These are phyloP conservation scores for Cygnus atratus DNA, from an alignment of 2,113 vertebrate species.

Conservation along the genomic window DNA sequence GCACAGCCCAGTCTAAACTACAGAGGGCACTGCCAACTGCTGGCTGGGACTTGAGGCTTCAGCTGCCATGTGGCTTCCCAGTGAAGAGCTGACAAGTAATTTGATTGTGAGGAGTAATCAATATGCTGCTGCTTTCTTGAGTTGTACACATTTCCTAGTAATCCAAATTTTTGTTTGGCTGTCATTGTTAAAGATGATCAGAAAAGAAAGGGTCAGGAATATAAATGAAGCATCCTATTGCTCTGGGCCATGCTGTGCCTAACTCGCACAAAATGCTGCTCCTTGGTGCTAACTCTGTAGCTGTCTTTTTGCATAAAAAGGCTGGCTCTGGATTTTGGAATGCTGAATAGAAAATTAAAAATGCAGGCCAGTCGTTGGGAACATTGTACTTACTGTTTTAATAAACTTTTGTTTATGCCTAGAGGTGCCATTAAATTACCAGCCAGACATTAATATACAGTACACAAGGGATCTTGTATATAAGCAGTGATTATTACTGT, in stretches of 20 bases:
- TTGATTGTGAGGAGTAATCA: neutral
- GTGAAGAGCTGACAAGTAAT: neutral
- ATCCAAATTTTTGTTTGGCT: neutral
- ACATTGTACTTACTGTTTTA: constrained; percentile 82
- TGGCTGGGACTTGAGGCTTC: neutral
- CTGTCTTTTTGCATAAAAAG: constrained; percentile 13
- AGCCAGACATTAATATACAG: constrained; percentile 79
- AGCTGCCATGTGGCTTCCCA: neutral
- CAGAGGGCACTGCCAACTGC: neutral
- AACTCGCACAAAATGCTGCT: constrained; percentile 20
- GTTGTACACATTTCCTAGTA: neutral
- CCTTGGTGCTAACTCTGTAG: constrained; percentile 10
- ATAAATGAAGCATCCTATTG: constrained; percentile 9
- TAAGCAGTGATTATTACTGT: constrained; percentile 56
- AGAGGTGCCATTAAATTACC: constrained; percentile 83
- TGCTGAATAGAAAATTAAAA: constrained; percentile 65
- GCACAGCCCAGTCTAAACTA: neutral
- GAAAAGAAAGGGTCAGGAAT: neutral
- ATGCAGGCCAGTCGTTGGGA: constrained; percentile 64
- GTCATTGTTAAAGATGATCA: neutral
- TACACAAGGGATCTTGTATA: constrained; percentile 71
- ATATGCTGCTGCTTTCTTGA: neutral
- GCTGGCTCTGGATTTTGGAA: constrained; percentile 54
- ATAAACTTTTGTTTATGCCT: constrained; percentile 87
- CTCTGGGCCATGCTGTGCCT: neutral